These are phyloP conservation scores for Cheilosia variabilis DNA, from an alignment of 2,888 invertebrate genomes.

Conservation along the genomic window DNA sequence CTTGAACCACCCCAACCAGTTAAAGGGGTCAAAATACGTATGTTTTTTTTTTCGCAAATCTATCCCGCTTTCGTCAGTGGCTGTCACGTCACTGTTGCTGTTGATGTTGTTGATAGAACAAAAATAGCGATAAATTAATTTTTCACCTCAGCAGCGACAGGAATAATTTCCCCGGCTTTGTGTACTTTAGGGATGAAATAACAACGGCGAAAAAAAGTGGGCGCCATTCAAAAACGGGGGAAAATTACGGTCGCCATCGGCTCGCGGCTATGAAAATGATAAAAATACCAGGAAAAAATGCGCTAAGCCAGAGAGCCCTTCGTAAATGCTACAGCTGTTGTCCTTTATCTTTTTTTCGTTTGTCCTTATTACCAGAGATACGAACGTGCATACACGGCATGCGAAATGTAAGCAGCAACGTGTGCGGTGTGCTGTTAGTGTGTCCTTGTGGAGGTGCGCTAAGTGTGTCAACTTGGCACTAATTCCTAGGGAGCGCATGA, in stretches of 20 bases:
- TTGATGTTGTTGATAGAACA: conserved; percentile 34
- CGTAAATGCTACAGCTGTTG: conserved; percentile 39
- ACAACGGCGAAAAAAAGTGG: not conserved
- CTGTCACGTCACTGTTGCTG: conserved; percentile 2
- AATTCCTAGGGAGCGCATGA: conserved; percentile 33
- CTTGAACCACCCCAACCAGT: conserved; percentile 5
- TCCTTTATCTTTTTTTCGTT: conserved; percentile 23
- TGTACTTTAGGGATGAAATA: conserved; percentile 13
- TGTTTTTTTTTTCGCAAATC: conserved; percentile 2
- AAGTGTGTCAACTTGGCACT: conserved; percentile 67
- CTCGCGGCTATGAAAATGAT: conserved; percentile 39
- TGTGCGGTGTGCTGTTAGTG: conserved; percentile 35
- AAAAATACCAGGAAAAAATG: conserved; percentile 19
- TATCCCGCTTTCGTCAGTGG: conserved; percentile 35
- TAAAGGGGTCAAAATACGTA: conserved; percentile 40
- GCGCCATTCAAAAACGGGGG: conserved; percentile 39
- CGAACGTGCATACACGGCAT: not conserved
- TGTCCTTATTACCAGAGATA: conserved; percentile 1
- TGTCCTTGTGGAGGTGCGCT: conserved; percentile 61
- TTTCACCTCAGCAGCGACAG: conserved; percentile 42
- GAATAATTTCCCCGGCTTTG: not conserved
- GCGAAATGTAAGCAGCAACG: conserved; percentile 36
- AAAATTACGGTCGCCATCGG: conserved; percentile 28
- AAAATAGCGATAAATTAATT: conserved; percentile 61
- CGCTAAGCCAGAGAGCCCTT: not conserved